These are phyloP conservation scores for Lochmaea crataegi DNA, from an alignment of 2,888 invertebrate species.

Conservation along the genomic window DNA sequence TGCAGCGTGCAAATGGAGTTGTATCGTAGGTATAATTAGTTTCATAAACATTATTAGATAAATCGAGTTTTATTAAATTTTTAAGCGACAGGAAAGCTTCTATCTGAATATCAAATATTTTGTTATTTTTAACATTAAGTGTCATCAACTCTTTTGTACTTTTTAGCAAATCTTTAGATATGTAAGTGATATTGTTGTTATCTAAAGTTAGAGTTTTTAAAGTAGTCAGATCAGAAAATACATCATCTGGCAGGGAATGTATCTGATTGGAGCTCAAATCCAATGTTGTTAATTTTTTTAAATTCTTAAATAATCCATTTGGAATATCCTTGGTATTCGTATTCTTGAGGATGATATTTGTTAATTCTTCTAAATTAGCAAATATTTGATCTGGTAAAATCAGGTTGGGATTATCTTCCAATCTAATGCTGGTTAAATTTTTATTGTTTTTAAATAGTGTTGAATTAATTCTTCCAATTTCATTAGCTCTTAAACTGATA, in stretches of 20 bases:
- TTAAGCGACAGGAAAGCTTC: conserved; percentile 63
- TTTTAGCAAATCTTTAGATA: conserved; percentile 38
- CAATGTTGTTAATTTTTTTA: conserved; percentile 72
- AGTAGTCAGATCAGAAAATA: conserved; percentile 66
- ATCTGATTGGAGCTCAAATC: conserved; percentile 78
- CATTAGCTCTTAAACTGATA: conserved; percentile 50
- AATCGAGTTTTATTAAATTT: conserved; percentile 45
- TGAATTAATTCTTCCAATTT: conserved; percentile 69
- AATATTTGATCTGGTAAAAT: conserved; percentile 62
- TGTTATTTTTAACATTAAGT: conserved; percentile 71
- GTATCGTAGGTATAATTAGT: conserved; percentile 23
- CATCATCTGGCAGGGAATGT: conserved; percentile 69
- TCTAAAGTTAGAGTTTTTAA: conserved; percentile 45
- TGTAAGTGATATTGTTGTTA: conserved; percentile 37
- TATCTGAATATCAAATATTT: conserved; percentile 70
- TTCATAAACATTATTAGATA: conserved; percentile 50
- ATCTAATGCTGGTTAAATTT: conserved; percentile 69
- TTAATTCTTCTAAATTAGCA: conserved; percentile 65
- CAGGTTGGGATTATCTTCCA: conserved; percentile 60
- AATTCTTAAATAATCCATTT: conserved; percentile 72
- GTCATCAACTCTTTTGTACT: conserved; percentile 31
- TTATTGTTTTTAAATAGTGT: conserved; percentile 73
- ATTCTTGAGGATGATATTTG: conserved; percentile 46
- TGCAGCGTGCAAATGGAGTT: conserved; percentile 47
- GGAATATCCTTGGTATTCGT: conserved; percentile 63